A percentile compares a stretch with the other conserved stretches of the same genome.
Conservation (phyloP, 2,113 vertebrate species). For the Phyllopteryx taeniolatus region DNA sequence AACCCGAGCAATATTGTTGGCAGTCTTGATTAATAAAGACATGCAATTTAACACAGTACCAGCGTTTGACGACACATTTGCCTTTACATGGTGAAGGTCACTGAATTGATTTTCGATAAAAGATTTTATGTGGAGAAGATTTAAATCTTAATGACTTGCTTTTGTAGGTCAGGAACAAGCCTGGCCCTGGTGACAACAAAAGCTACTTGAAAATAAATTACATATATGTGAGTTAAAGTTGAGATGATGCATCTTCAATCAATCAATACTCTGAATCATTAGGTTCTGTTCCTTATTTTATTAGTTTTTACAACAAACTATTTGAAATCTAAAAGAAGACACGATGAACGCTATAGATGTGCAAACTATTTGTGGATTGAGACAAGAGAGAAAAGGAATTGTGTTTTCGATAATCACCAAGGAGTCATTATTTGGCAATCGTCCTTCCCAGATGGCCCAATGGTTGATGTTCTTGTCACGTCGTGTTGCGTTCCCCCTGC, state of each 20-base stretch:
- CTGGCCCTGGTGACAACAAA: constrained; percentile 54
- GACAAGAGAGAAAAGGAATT: constrained; percentile 53
- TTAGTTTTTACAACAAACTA: neutral
- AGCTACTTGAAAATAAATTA: constrained; percentile 58
- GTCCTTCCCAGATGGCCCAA: constrained; percentile 68
- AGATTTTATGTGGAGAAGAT: constrained; percentile 69
- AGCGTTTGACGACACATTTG: constrained; percentile 46
- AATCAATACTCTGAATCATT: constrained; percentile 22
- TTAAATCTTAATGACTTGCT: constrained; percentile 70
- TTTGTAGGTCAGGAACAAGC: constrained; percentile 62
- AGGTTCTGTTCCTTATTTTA: constrained; percentile 10
- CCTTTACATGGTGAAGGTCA: constrained; percentile 70
- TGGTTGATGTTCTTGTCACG: constrained; percentile 77
- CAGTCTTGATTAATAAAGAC: constrained; percentile 40
- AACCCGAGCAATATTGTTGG: constrained; percentile 10
- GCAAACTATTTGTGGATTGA: constrained; percentile 32
- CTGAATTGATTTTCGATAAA: constrained; percentile 73
- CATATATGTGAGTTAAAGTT: constrained; percentile 21
- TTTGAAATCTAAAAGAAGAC: too few species aligned
- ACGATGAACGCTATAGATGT: too few species aligned
- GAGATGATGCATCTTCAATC: constrained; percentile 35
- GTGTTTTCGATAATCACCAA: constrained; percentile 58
- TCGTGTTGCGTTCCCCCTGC: constrained; percentile 71
- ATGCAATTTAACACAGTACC: constrained; percentile 34
- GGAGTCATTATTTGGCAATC: constrained; percentile 66